phyloP scores from a whole-genome alignment of 2,797 vertebrate species.

The Bryconaethiops microstoma region DNA sequence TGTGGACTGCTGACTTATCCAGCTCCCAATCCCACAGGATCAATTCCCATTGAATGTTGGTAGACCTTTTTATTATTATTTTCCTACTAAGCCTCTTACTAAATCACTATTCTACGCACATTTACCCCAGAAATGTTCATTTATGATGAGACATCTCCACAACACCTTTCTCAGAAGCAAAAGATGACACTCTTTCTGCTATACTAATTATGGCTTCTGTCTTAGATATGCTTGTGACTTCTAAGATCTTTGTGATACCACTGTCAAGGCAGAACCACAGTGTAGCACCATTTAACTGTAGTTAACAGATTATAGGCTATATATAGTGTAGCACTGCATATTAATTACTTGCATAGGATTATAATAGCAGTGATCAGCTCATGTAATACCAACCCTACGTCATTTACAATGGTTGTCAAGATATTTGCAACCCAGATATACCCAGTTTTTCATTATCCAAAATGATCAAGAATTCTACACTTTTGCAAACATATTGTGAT shows the following conservation, averaged over 20 bases:
- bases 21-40: conserved; percentile 6
- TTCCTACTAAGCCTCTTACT: not conserved
- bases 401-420: no score
- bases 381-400: no score
- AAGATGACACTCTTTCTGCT: not conserved
- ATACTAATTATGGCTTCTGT: no score
- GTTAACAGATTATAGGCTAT: no score
- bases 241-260: not conserved
- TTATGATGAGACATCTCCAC: not conserved
- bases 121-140: not conserved
- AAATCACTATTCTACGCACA: not conserved
- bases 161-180: not conserved
- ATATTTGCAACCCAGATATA: no score
- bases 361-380: no score
- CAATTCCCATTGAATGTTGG: conserved; percentile 37
- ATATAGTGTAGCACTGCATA: no score
- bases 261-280: not conserved
- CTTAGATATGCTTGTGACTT: not conserved
- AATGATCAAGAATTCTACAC: no score
- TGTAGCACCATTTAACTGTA: not conserved
- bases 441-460: no score
- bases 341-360: no score
- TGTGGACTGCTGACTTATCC: conserved; percentile 20
- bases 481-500: no score
- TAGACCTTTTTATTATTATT: conserved; percentile 10